Evolutionary conservation across 1,140 invertebrate genomes (phyloP), one percentile per base, ranked within the genome.

Genomic region (Bombus cullumanus): DNA sequence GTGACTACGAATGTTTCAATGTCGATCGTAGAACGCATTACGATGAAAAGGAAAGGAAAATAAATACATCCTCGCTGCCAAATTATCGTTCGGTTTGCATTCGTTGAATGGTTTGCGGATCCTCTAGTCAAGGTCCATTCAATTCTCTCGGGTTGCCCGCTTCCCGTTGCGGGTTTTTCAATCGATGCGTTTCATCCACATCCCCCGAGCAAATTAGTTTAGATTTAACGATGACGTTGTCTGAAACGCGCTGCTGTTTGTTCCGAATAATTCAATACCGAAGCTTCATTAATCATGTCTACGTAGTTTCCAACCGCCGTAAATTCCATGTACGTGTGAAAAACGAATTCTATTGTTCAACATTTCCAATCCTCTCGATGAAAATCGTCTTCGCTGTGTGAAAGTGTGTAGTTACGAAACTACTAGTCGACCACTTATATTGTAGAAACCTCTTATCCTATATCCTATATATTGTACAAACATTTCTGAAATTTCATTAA

Each of bases 151-250:
- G 37, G 6, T 68, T 59, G 25, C 34, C 28, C 74, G 53, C 34
- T 76, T 76, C 53, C 34, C 28, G 74, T 59, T 77, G 25, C 34
- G 75, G 25, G 75, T 62, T 77, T 62, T 62, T 77, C 75, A 62
- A 59, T 59, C 75, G 57, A 59, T 39, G 6, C 75, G 53, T 28
- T n/a, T 28, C 34, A 62, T 62, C 25, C 34, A 41, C 75, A 37
- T 74, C 2, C 22, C 13, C 37, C 9, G 12, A 9, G 22, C 57
- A 28, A 79, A 66, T 79, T 47, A 34, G 31, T 25, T 18, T 34
- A 28, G 62, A 31, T 43, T 47, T 47, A 68, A 79, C 77, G 41
- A 34, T 47, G n/a, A 34, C 59, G 39, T 28, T 39, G 25, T 8
- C 12, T 15, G 47, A 76, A 62, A 62, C 34, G 10, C 41, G n/a